Conservation (phyloP, 2,888 invertebrate genomes). For the Biston stratarius region DNA sequence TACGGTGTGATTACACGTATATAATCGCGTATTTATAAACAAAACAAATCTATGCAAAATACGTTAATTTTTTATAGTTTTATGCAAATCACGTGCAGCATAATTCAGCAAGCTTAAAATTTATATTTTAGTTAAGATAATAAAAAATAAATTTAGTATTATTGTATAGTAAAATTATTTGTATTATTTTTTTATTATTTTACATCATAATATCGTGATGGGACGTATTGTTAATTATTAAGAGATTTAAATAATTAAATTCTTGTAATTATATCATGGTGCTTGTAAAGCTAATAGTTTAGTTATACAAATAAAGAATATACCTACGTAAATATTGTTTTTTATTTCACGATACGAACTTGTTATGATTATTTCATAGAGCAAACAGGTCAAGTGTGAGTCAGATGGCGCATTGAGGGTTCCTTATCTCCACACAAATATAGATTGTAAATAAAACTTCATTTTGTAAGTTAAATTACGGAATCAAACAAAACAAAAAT, state of each 20-base stretch:
- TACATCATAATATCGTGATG: conserved; percentile 39
- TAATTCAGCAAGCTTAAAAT: neutral
- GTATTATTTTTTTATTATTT: conserved; percentile 11
- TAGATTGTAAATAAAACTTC: no score
- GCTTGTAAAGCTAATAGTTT: conserved; percentile 74
- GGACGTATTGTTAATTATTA: conserved; percentile 66
- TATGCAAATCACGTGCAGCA: neutral
- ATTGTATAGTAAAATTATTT: no score
- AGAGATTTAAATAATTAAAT: conserved; percentile 63
- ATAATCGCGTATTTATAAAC: no score
- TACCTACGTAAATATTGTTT: conserved; percentile 38
- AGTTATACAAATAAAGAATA: conserved; percentile 60
- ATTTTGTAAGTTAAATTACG: no score
- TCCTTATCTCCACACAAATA: no score
- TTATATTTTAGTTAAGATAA: neutral
- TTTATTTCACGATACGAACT: conserved; percentile 19
- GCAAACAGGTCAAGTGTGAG: no score
- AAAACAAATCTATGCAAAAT: no score
- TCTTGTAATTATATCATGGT: conserved; percentile 75
- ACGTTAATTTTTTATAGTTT: neutral
- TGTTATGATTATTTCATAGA: no score
- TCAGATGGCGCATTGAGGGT: no score
- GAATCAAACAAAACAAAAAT: no score
- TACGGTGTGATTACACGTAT: no score
- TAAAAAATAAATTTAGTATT: no score